Evolutionary conservation across 2,888 invertebrate genomes (phyloP), one percentile per base, ranked within the genome.

Genomic region (Selenia dentaria): DNA sequence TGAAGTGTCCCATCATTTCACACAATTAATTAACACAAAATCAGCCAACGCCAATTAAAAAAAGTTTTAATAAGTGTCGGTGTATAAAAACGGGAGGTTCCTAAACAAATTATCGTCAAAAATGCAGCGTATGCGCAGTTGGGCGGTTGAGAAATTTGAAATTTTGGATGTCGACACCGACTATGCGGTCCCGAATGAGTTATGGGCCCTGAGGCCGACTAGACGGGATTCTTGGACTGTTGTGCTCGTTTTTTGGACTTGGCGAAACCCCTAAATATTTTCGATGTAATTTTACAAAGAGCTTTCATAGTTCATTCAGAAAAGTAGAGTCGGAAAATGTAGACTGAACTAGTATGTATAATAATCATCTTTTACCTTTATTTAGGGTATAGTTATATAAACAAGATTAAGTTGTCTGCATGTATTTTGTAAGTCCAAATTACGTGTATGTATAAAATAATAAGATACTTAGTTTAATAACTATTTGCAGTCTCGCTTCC

Each of bases 21-120:
- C 38, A 34, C 40, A 46, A 40, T 45, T 45, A 45, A 35, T 31
- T 31, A 8, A 26, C 13, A 12, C 28, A n/a, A 38, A 28, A 38
- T 28, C 28, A 9, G 18, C 29, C 31, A 31, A 31, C 29, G 26
- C 31, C 36, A 40, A 32, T 40, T 39, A 41, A 8, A 39, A 40
- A 43, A 39, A 45, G 12, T 6, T 38, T 35, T 37, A 54, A 54
- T 52, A 57, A 54, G 57, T 57, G 54, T 54, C 40, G 47, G 18
- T 11, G 48, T 24, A 54, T 53, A 52, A 51, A 55, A 54, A 54
- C 29, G 42, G 35, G 29, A 29, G 43, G 39, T 43, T 51, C 51
- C 51, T 60, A 60, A 60, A 55, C 58, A 58, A 60, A 62, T 60
- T 60, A 60, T 56, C 51, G 59, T 60, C 51, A 56, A 62, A 60